Base-by-base conservation (phyloP, 2,797 vertebrate genomes). In the Esox lucius region DNA sequence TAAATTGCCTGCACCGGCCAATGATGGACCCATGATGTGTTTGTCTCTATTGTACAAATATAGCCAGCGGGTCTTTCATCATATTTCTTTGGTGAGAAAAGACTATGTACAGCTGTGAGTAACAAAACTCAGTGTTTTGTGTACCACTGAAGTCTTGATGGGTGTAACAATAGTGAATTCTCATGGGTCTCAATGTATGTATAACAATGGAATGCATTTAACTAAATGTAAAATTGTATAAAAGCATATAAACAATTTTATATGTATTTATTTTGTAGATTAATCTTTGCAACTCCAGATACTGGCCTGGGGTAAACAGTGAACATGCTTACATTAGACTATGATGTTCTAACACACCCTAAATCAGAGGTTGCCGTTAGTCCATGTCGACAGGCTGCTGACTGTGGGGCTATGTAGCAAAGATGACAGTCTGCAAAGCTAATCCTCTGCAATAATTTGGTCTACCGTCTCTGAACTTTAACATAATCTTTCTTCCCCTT, bases 361-460 rank as follows among this genome's bases (percentile, higher is more conserved):
- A 88, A 88, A 83, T 83, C 85, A 81, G 79, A 81, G 85, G 83
- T 86, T 81, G 73, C 70, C 74, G 79, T 88, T 89, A 83, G 87
- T 87, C 86, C 78, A 2, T 80, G 83, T 87, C 85, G 68, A 87
- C 85, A 85, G 79, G 82, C 84, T 77, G 81, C 79, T 83, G 84
- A 86, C 86, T 82, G 75, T 77, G 80, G 78, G 81, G 80, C 83
- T 83, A 79, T 74, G 17, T 79, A 81, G 81, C 78, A 83, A 81
- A 85, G 87, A 90, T 90, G 89, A 90, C 89, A 90, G 88, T 86
- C 70, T 6, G 80, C 24, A 68, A 80, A 84, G 87, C 79, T 92
- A 92, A 92, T 92, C 91, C 91, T 84, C 89, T 74, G 83, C 82
- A 90, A 91, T 89, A 83, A 90, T 88, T 90, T 87, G 77, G 79